Evolutionary conservation across 2,888 invertebrate genomes (phyloP), one percentile per base, ranked within the genome.

Genomic region (Gerosis bhagava): DNA sequence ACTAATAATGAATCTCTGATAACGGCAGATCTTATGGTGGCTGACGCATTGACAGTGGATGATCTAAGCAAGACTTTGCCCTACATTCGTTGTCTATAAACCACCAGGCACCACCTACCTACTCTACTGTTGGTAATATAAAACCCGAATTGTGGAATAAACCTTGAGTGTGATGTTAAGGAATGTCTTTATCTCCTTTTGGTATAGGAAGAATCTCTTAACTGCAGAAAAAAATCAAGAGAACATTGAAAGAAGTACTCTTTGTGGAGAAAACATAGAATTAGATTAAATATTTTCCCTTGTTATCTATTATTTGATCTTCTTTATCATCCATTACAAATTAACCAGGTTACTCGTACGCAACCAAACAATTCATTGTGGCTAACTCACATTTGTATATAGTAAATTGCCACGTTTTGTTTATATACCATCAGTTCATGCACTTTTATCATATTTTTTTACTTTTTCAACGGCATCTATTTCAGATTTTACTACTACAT

Each of bases 21-120:
- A 72, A 74, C 65, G 70, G 65, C 89, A 89, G 89, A 89, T 89
- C 76, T 87, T 75, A 87, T 89, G 89, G 57, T 89, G 80, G 77
- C 65, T 56, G 87, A 88, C 75, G 67, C 63, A 52, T 69, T 89
- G 71, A 79, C 81, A 68, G 81, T 89, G 74, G 84, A 73, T 60
- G 82, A 81, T 70, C 63, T 86, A 69, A 83, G 84, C 82, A 81
- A 69, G 77, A 82, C 79, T 63, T 77, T 84, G 73, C 89, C 89
- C 60, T 87, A 73, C 73, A 81, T 89, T 61, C 88, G 80, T 86
- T 82, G 79, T 80, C 79, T 89, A 72, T 89, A 86, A 83, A 69
- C 64, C 66, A 57, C 59, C 65, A 69, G n/a, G 66, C 52, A 55
- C 62, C 77, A 80, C 81, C 78, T 83, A 83, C 73, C 63, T 68